Conservation (phyloP, 2,113 vertebrate genomes). For the Actinemys pallida region DNA sequence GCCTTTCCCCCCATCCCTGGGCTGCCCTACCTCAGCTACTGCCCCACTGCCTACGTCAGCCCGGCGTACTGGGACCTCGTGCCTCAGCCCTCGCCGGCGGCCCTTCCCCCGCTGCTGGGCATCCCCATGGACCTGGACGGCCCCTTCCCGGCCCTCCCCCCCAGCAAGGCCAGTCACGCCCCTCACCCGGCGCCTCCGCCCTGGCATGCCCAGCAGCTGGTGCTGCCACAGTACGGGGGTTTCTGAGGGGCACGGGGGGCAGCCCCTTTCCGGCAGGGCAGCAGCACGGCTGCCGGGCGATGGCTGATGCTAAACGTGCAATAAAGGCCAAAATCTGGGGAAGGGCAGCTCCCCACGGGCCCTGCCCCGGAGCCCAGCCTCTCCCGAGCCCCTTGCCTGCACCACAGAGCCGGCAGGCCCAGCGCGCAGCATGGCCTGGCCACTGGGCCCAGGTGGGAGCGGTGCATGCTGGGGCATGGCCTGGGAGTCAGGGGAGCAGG, state of each 20-base stretch:
- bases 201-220: background rate
- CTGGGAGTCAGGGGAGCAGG: background rate
- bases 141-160: background rate
- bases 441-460: no score
- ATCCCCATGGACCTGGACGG: background rate
- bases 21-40: background rate
- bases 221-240: background rate
- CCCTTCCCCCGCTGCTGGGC: background rate
- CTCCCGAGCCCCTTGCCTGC: no score
- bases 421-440: no score
- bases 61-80: no score
- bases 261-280: no score
- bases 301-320: background rate
- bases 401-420: no score
- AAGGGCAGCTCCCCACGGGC: background rate
- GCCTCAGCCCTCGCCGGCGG: rapidly evolving
- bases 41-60: background rate
- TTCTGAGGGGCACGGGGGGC: background rate
- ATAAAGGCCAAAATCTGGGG: background rate
- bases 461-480: no score
- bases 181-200: rapidly evolving
- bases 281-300: background rate
- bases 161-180: background rate
- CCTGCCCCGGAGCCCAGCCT: background rate
- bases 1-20: background rate